These are phyloP conservation scores for Nasonovia ribisnigri DNA, from an alignment of 2,888 invertebrate genomes.

Conservation along the genomic window DNA sequence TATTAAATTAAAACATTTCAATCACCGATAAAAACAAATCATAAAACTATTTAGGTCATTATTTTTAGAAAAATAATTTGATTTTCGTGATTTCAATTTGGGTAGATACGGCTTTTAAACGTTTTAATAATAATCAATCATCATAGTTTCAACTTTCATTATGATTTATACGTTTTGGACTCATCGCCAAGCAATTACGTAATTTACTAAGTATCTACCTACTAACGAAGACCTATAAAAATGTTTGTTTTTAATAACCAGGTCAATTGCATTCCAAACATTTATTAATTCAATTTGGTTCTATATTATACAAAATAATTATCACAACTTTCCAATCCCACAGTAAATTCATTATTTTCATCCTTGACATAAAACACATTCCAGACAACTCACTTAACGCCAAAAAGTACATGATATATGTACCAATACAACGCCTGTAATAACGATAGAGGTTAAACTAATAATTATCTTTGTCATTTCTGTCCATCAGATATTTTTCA, in stretches of 20 bases:
- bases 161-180: not conserved
- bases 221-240: not conserved
- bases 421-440: not conserved
- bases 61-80: not conserved
- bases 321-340: not conserved
- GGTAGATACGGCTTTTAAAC: not conserved
- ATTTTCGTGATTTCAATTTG: not conserved
- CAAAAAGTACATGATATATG: not conserved
- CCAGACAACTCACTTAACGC: not conserved
- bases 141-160: no score
- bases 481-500: no score
- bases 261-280: not conserved
- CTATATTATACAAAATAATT: not conserved
- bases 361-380: not conserved
- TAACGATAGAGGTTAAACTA: not conserved
- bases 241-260: not conserved
- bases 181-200: not conserved
- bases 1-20: not conserved
- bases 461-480: not conserved
- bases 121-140: no score
- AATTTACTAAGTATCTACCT: no score
- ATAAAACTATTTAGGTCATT: not conserved
- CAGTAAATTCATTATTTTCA: not conserved
- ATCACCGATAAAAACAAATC: not conserved
- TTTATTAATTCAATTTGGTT: not conserved